These are phyloP conservation scores for Dromiciops gliroides DNA, from an alignment of 2,113 vertebrate genomes.

Conservation along the genomic window DNA sequence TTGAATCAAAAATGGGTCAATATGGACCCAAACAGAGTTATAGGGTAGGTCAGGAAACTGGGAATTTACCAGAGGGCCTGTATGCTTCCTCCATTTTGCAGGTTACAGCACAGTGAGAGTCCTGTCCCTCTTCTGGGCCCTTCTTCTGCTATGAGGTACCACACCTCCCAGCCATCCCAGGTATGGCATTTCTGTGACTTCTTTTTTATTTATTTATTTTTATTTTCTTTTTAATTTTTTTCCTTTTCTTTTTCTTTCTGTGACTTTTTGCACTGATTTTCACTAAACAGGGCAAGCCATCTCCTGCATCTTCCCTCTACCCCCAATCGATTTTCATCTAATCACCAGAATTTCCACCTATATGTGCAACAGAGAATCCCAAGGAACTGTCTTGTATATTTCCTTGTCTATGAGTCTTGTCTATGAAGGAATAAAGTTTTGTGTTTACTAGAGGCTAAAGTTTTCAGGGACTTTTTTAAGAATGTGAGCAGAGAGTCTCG, in stretches of 20 bases:
- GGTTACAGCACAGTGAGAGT: background rate
- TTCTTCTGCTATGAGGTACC: background rate
- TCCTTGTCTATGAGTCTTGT: background rate
- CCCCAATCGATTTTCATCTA: background rate
- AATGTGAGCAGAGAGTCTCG: conserved; percentile 59
- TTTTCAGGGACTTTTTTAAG: conserved; percentile 55
- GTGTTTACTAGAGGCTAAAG: conserved; percentile 34
- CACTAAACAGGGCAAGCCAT: background rate
- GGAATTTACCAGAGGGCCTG: background rate
- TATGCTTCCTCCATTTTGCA: background rate
- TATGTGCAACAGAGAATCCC: background rate
- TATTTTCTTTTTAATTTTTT: too few species aligned
- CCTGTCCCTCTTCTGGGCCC: background rate
- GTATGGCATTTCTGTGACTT: background rate
- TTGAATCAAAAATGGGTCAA: background rate
- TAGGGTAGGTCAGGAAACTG: background rate
- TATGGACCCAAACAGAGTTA: background rate
- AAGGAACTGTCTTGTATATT: background rate
- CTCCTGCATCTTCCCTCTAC: background rate
- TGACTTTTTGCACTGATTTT: too few species aligned
- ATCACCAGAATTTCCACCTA: background rate
- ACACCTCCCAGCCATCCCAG: background rate
- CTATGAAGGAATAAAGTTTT: conserved; percentile 11
- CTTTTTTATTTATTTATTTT: too few species aligned
- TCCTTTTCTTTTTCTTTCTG: too few species aligned